Evolutionary conservation across 2,113 vertebrate species (phyloP), one percentile per base, ranked within the genome.

Genomic region (Caranx ignobilis): DNA sequence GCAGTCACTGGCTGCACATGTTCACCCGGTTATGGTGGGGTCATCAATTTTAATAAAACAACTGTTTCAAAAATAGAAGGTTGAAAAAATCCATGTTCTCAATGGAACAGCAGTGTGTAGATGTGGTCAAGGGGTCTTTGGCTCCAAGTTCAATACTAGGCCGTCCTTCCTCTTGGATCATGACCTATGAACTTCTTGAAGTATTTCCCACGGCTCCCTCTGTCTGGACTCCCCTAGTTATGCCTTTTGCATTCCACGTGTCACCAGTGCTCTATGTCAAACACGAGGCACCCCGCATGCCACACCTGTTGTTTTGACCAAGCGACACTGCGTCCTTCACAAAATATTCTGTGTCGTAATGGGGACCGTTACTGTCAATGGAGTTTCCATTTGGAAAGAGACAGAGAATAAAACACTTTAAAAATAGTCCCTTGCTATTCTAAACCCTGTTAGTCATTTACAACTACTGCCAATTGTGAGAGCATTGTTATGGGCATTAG

Each of bases 241-340:
- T 62, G 57, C 12, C 57, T 75, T 54, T 80, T 82, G 39, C 81
- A 79, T 73, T 78, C 50, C 71, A 55, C 1, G 26, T 76, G 86
- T 90, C 69, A 80, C 59, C 52, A 52, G 66, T 12, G 18, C 55
- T 90, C 60, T 35, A 15, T 59, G 67, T 82, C 78, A 83, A 78
- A 54, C 56, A 64, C 6, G 55, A 81, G 66, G 47, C 64, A 4
- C 35, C 34, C 26, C 2, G 11, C 68, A 41, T 41, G n/a, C 47
- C 48, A 66, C 92, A 93, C 92, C 90, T 93, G 90, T 91, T 91
- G 86, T 89, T 87, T 84, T 82, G 82, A 81, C 50, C 68, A 11
- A n/a, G 57, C 9, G 5, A 50, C 67, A 32, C 43, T 6, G 41
- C 34, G 74, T 81, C 81, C 85, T 80, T 75, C 35, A 55, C 50